Evolutionary conservation across 2,888 invertebrate species (phyloP), one percentile per base, ranked within the genome.

Genomic region (Sinelater perroti): DNA sequence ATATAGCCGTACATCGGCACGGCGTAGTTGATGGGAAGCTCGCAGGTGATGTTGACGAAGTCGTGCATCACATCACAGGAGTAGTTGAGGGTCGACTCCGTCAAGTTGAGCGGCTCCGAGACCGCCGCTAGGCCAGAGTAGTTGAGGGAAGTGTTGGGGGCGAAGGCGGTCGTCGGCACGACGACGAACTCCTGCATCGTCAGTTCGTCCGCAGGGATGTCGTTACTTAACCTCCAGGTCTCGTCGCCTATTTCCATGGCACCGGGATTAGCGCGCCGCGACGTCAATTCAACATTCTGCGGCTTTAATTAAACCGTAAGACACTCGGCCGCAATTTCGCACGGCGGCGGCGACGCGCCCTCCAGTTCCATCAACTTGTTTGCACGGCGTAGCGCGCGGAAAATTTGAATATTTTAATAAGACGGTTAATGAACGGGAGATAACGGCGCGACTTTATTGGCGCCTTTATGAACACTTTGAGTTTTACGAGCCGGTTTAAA

Each of bases 1-100:
- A 90, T 83, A 79, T 90, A 87, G 64, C 90, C 90, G 75, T 89
- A 88, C 76, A 91, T 82, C 17, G 89, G 87, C 54, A 86, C 82
- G 1, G 88, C 88, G 75, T 87, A 86, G 47, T 81, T 80, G 55
- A 88, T 83, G 0, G 86, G 89, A 67, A 86, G 82, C 67, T 87
- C 87, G 57, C 82, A 82, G 0, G 88, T 88, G 0, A 89, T 85
- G 72, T 89, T 88, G 57, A 88, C 71, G 67, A 83, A 83, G 30
- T 40, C 14, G 24, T 40, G 20, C 5, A n/a, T 35, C 5, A 20
- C 45, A 13, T 49, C 54, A 38, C 59, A 59, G 4, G 59, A 59
- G 16, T 31, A 47, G 18, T 59, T 55, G 2, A 42, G n/a, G 1
- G 20, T 6, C 11, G 11, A 13, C 3, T 56, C 56, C 7, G 52